Base-by-base conservation (phyloP, 2,888 invertebrate species). In the Drosophila yooni region DNA sequence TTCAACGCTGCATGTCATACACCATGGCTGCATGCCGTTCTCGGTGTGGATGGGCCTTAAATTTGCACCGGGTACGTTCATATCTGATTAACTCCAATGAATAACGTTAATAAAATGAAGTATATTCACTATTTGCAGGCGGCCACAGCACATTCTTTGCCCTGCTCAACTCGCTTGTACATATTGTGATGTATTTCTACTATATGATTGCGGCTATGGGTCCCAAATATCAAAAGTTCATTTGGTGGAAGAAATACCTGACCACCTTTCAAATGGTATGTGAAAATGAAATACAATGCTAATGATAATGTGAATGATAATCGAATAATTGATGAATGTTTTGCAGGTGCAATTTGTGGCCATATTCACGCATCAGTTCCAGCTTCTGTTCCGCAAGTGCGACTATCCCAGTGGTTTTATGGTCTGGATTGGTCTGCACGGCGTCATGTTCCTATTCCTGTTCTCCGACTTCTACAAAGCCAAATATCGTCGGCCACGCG, bases 181-280 rank as follows among this genome's bases (percentile, higher is more conserved):
- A 99, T 94, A 97, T 99, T 91, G 95, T 99, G 78, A 99, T 99
- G 99, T 99, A 99, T 94, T 97, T 97, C 93, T 99, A 99, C 94
- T 99, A 99, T 93, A 98, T 98, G 96, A 95, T 99, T 75, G 96
- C 99, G 7, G 98, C 98, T 31, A 96, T 98, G 96, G 99, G 99
- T 61, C 98, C 98, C 50, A 94, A 95, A 91, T 98, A 97, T 94
- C 97, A 97, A 94, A 98, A 97, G 93, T 98, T 96, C 93, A 96
- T 98, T 87, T 99, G 99, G 99, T 99, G 99, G 99, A 99, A 99
- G 94, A 98, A 97, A 92, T 97, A 99, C 93, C 95, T 99, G 89
- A 99, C 99, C 69, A 96, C 96, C 81, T 96, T 99, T 94, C 99
- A 99, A 94, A 98, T 99, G 96, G 98, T 98, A 63, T 29, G 40